These are phyloP conservation scores for Resseliella maxima DNA, from an alignment of 2,888 invertebrate genomes.

Conservation along the genomic window DNA sequence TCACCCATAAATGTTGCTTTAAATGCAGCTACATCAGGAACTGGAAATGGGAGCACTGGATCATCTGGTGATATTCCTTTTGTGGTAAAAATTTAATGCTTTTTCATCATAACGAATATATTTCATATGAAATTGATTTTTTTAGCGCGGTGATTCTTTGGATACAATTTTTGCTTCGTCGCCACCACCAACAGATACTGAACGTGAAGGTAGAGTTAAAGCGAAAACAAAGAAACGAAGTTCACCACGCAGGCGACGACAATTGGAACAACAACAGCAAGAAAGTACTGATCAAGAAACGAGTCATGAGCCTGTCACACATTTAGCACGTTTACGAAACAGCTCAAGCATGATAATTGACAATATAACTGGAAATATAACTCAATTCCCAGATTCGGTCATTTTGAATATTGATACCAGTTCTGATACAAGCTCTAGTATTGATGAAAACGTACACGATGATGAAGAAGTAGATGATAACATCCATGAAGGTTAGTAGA, in stretches of 20 bases:
- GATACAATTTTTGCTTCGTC: constrained; percentile 76
- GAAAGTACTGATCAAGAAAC: constrained; percentile 78
- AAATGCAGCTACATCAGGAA: neutral
- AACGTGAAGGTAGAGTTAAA: constrained; percentile 64
- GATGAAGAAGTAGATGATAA: constrained; percentile 59
- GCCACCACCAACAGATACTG: constrained; percentile 65
- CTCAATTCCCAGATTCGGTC: constrained; percentile 66
- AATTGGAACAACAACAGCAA: constrained; percentile 73
- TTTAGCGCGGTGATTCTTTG: constrained; percentile 74
- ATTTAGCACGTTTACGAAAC: constrained; percentile 69
- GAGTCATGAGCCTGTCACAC: constrained; percentile 65
- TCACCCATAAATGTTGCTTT: neutral
- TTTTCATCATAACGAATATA: neutral
- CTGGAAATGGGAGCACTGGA: constrained; percentile 60
- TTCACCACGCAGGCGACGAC: constrained; percentile 64
- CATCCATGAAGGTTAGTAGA: neutral
- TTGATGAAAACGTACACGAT: constrained; percentile 63
- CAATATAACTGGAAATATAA: constrained; percentile 67
- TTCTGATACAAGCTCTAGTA: constrained; percentile 64
- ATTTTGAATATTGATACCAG: constrained; percentile 66
- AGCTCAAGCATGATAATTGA: constrained; percentile 65
- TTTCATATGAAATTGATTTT: neutral
- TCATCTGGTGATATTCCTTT: constrained; percentile 67
- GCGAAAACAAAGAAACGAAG: constrained; percentile 65
- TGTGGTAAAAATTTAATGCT: constrained; percentile 64